These are phyloP conservation scores for Penaeus japonicus DNA, from an alignment of 1,140 invertebrate genomes.

Conservation along the genomic window DNA sequence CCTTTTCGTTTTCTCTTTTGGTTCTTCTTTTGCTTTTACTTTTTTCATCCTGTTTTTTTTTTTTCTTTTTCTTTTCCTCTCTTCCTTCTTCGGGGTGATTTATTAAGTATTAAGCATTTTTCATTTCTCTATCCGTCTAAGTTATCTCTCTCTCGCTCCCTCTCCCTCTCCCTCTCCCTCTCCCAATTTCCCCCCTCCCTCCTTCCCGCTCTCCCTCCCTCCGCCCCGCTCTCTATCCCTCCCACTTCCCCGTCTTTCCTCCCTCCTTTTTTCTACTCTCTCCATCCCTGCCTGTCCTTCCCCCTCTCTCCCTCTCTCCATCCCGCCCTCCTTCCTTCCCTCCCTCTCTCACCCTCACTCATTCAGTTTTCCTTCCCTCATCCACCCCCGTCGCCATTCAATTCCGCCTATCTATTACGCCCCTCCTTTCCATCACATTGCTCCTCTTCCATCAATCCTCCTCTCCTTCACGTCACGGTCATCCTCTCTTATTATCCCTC, in stretches of 20 bases:
- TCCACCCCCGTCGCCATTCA: not conserved
- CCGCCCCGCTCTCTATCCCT: not conserved
- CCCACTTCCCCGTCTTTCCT: not conserved
- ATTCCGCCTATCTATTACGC: no score
- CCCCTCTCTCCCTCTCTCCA: no score
- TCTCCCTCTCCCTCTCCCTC: not conserved
- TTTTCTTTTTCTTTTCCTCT: not conserved
- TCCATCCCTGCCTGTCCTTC: not conserved
- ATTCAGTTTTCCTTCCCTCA: not conserved
- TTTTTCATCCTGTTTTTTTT: no score
- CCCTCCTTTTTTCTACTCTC: not conserved
- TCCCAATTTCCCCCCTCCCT: not conserved
- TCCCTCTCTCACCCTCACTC: no score
- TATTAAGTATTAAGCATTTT: no score
- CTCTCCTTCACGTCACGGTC: no score
- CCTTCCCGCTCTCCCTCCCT: not conserved
- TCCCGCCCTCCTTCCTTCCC: not conserved
- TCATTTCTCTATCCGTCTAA: no score
- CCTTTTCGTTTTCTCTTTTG: no score
- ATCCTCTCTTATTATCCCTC: no score
- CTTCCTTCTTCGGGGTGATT: not conserved
- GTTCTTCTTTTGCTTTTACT: no score
- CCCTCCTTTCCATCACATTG: no score
- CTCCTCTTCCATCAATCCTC: no score
- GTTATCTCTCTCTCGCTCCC: not conserved